Evolutionary conservation across 2,797 vertebrate species (phyloP).

Genomic region (Clangula hyemalis): DNA sequence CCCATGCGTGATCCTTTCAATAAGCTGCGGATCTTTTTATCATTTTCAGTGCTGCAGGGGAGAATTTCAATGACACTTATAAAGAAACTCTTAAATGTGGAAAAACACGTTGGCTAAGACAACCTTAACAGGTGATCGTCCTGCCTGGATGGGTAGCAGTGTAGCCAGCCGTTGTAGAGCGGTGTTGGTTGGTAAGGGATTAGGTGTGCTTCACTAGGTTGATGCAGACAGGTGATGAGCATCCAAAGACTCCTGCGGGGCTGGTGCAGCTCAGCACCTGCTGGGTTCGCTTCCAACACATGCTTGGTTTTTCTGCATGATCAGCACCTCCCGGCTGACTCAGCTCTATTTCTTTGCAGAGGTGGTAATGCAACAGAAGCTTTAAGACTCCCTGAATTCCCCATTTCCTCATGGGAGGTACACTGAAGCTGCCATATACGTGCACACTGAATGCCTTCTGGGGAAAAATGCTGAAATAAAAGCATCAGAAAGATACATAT

Average conservation of each 20-base stretch:
- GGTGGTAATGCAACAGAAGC: background rate
- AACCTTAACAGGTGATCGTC: background rate
- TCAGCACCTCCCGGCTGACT: background rate
- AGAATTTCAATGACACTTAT: background rate
- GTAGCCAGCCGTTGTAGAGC: background rate
- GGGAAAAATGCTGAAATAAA: background rate
- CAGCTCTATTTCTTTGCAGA: background rate
- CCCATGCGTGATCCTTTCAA: fast-evolving
- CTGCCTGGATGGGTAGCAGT: background rate
- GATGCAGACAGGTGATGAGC: background rate
- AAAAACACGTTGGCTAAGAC: background rate
- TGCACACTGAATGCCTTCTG: background rate
- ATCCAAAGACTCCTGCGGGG: background rate
- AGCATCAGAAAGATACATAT: background rate
- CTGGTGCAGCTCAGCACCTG: background rate
- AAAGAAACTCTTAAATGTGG: background rate
- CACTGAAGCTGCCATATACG: background rate
- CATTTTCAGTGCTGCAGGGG: background rate
- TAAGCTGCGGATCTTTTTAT: background rate
- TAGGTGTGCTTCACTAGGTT: background rate
- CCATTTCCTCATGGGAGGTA: background rate
- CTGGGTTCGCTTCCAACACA: fast-evolving
- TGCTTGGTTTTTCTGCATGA: fast-evolving
- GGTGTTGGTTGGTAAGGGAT: background rate
- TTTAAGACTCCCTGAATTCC: background rate